These are phyloP conservation scores for Proterorhinus semilunaris DNA, from an alignment of 2,113 vertebrate species.

Conservation along the genomic window DNA sequence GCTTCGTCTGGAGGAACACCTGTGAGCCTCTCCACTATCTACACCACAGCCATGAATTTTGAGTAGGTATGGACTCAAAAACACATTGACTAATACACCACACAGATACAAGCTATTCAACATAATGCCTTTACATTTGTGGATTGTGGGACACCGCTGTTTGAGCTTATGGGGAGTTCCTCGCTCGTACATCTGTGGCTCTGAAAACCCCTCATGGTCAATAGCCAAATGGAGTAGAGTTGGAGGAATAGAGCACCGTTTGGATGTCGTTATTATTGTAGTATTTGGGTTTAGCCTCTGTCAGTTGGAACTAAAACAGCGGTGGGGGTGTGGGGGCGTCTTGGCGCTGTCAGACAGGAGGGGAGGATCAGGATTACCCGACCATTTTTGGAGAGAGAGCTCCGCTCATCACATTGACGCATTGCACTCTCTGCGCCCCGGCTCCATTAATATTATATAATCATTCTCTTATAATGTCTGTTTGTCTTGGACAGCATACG, in stretches of 20 bases:
- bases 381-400: conserved; percentile 65
- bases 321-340: conserved; percentile 49
- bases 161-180: conserved; percentile 9
- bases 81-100: conserved; percentile 22
- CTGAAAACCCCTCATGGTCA: conserved; percentile 4
- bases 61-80: conserved; percentile 60
- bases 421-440: conserved; percentile 52
- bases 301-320: conserved; percentile 16
- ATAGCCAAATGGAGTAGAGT: neutral
- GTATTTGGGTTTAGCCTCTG: conserved; percentile 17
- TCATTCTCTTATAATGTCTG: conserved; percentile 34
- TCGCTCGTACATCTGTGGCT: conserved; percentile 18
- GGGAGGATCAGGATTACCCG: conserved; percentile 55
- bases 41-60: conserved; percentile 41
- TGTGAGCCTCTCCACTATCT: conserved; percentile 51
- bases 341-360: conserved; percentile 57
- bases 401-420: conserved; percentile 61
- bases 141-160: neutral
- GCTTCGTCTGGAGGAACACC: conserved; percentile 66
- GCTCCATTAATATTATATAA: conserved; percentile 58
- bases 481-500: conserved; percentile 19
- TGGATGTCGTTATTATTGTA: conserved; percentile 10
- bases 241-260: conserved; percentile 13
- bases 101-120: conserved; percentile 16
- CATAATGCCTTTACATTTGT: neutral